These are phyloP conservation scores for Thalassarche chlororhynchos DNA, from an alignment of 2,113 vertebrate species.

Conservation along the genomic window DNA sequence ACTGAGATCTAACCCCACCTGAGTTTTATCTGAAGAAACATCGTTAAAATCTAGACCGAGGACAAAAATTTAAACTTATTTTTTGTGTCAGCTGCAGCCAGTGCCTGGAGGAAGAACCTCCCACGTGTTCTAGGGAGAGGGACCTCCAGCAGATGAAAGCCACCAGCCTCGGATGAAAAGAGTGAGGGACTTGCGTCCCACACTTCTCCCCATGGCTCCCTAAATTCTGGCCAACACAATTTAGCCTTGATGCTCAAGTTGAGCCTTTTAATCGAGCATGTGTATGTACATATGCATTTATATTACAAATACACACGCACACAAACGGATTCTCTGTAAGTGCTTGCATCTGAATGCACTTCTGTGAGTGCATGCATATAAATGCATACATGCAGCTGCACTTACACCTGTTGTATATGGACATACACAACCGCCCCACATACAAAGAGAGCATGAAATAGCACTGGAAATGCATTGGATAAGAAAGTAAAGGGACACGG, in stretches of 20 bases:
- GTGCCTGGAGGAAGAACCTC: background rate
- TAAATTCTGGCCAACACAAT: background rate
- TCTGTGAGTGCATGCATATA: background rate
- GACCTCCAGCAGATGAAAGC: background rate
- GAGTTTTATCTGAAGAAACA: background rate
- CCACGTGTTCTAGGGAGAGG: background rate
- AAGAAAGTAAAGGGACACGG: background rate
- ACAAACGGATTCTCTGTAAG: background rate
- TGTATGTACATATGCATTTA: background rate
- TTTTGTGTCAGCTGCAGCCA: background rate
- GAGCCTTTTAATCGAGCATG: background rate
- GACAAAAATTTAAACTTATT: background rate
- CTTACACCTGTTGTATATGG: background rate
- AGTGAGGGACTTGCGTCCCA: accelerated
- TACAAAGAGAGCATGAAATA: background rate
- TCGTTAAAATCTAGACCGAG: background rate
- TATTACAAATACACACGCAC: background rate
- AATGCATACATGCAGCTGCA: background rate
- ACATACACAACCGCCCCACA: background rate
- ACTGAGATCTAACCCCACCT: background rate
- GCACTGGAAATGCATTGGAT: background rate
- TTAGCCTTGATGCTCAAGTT: accelerated
- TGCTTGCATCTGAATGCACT: background rate
- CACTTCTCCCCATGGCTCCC: background rate
- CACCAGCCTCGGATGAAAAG: background rate